Conservation (phyloP, 2,888 invertebrate species). For the Papilio gigon region DNA sequence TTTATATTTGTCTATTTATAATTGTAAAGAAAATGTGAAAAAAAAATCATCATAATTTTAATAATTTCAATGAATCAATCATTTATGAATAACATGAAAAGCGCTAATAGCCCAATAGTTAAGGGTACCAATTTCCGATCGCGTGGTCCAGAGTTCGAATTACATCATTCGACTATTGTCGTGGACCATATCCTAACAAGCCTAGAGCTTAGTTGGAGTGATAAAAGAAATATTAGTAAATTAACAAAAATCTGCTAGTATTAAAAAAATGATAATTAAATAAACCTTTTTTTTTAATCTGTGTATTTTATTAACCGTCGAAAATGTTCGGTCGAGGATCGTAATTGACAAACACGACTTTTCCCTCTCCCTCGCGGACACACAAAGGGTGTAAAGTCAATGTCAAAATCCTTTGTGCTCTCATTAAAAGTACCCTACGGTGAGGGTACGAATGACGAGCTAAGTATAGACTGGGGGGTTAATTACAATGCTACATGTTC, state of each 20-base stretch:
- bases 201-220: too few relatives aligned
- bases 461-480: conserved; percentile 39
- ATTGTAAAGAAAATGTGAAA: background rate
- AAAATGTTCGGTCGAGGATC: conserved; percentile 12
- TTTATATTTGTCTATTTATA: background rate
- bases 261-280: too few relatives aligned
- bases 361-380: conserved; percentile 26
- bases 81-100: too few relatives aligned
- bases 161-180: too few relatives aligned
- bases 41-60: background rate
- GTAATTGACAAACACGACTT: conserved; percentile 39
- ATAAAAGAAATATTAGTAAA: too few relatives aligned
- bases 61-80: background rate
- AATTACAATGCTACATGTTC: conserved; percentile 42
- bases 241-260: too few relatives aligned
- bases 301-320: conserved; percentile 15
- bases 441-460: conserved; percentile 30
- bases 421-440: conserved; percentile 34
- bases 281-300: background rate
- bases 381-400: conserved; percentile 39
- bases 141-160: too few relatives aligned
- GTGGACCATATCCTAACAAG: too few relatives aligned
- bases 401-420: conserved; percentile 34
- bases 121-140: too few relatives aligned
- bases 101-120: too few relatives aligned